Base-by-base conservation (phyloP, 2,797 vertebrate species). In the Crenichthys baileyi region DNA sequence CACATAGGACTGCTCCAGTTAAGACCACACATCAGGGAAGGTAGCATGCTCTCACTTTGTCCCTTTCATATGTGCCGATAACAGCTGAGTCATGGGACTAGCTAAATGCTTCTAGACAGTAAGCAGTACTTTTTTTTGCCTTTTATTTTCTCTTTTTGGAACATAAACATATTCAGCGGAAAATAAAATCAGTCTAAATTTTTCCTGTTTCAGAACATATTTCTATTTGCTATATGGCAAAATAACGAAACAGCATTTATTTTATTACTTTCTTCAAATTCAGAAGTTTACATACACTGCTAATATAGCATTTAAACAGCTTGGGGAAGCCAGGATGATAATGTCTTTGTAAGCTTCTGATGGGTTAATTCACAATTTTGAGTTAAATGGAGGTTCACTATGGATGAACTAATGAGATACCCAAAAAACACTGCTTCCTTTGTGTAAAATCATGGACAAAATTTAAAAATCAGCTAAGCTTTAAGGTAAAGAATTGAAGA, bases 1-100 rank as follows among this genome's bases (percentile, higher is more conserved):
- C 78, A 75, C 56, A 41, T 26, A 5, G 72, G 87, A 81, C 84
- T 88, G 90, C 81, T 88, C 29, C 2, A 36, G 29, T 72, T 13
- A 20, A 31, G 50, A 70, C 18, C 46, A 11, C 56, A 77, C 65
- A 78, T 74, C 58, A 55, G 39, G 11, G 15, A 31, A 24, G 39
- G 31, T 36, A 24, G 26, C 7, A 0, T 46, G 39, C 48, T 77
- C 12, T 74, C 78, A 53, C 39, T 46, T 48, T 26, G 72, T 63
- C 67, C 71, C 67, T 68, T 51, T 79, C 36, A 65, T 16, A 79
- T 67, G 84, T 58, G 18, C 60, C 41, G 79, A 82, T 80, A 79
- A 82, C 78, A 83, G 73, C 26, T 67, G 41, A 15, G 41, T 46
- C 67, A 48, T 16, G 11, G n/a, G 41, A 16, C 13, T 13, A 46